Evolutionary conservation across 2,113 vertebrate genomes (phyloP).

Genomic region (Prunella fulvescens): DNA sequence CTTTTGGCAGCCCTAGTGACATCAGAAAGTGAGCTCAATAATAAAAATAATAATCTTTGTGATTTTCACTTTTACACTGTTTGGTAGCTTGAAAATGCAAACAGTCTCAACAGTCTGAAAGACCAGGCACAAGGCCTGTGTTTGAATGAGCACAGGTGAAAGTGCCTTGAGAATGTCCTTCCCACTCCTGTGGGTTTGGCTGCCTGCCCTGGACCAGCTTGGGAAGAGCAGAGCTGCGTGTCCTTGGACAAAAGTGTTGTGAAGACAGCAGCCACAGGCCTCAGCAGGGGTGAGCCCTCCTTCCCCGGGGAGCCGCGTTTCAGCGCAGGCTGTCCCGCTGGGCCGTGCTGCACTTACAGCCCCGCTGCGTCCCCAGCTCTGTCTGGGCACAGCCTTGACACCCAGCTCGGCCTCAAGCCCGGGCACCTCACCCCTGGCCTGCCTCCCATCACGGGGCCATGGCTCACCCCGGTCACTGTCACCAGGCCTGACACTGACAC

Average conservation of each 20-base stretch:
- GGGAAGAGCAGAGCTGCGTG: background rate
- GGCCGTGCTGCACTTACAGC: background rate
- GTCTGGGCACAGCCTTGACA: accelerated
- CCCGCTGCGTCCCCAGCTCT: background rate
- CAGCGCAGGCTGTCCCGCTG: accelerated
- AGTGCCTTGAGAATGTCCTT: background rate
- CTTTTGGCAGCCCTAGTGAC: background rate
- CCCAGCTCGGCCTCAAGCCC: background rate
- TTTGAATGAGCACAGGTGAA: background rate
- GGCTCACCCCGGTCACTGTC: accelerated
- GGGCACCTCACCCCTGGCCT: background rate
- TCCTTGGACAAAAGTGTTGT: background rate
- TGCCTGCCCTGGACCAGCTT: background rate
- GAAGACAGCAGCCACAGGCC: background rate
- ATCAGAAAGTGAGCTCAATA: background rate
- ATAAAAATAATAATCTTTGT: background rate
- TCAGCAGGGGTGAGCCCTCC: background rate
- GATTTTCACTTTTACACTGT: background rate
- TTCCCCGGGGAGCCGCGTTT: background rate
- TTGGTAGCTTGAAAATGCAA: background rate
- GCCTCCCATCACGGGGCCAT: accelerated
- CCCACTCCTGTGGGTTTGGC: accelerated
- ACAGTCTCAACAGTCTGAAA: background rate
- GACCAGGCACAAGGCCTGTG: background rate
- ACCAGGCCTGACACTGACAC: background rate